These are phyloP conservation scores for Cerceris rybyensis DNA, from an alignment of 2,888 invertebrate genomes.

Conservation along the genomic window DNA sequence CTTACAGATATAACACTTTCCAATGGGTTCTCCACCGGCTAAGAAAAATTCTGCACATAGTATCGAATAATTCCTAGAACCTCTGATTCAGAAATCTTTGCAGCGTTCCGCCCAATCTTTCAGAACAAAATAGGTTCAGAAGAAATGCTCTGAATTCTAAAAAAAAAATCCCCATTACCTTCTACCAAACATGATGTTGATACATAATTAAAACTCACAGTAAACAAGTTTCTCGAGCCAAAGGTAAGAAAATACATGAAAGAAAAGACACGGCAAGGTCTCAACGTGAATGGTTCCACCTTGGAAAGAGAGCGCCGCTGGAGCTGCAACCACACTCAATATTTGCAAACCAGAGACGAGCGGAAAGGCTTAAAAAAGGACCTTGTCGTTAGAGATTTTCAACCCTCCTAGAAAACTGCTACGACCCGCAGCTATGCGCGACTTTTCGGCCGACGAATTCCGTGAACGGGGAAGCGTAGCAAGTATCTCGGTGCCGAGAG, in stretches of 20 bases:
- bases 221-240: neutral
- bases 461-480: slow-evolving; percentile 31
- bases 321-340: slow-evolving; percentile 3
- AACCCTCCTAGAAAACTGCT: slow-evolving; percentile 30
- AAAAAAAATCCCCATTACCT: neutral
- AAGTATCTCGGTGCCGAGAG: slow-evolving; percentile 33
- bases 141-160: neutral
- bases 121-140: too few relatives aligned
- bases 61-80: too few relatives aligned
- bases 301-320: neutral
- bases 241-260: neutral
- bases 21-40: too few relatives aligned
- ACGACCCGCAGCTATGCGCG: slow-evolving; percentile 31
- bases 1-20: too few relatives aligned
- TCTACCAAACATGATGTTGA: neutral
- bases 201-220: neutral
- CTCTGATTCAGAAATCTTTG: too few relatives aligned
- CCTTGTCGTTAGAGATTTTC: slow-evolving; percentile 28
- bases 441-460: slow-evolving; percentile 39
- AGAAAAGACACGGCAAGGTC: neutral
- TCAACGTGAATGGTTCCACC: slow-evolving; percentile 4
- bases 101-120: too few relatives aligned
- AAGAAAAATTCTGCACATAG: too few relatives aligned
- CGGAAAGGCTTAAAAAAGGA: neutral
- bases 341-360: slow-evolving; percentile 15